These are phyloP conservation scores for Illadopsis cleaveri DNA, from an alignment of 2,113 vertebrate genomes.

Conservation along the genomic window DNA sequence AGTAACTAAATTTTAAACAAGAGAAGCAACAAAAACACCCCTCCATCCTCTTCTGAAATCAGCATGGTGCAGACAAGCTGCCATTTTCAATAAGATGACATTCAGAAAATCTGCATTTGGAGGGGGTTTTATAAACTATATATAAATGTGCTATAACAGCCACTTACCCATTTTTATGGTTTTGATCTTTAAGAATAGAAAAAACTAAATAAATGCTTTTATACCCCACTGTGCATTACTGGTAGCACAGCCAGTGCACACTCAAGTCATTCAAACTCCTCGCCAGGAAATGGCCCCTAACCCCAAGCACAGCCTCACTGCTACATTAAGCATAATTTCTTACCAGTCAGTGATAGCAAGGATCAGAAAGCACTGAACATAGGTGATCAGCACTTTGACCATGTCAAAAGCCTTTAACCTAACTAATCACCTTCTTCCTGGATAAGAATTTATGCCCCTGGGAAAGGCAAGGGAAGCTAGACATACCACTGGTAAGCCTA, in stretches of 20 bases:
- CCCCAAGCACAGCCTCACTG: background rate
- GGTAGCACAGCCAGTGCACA: background rate
- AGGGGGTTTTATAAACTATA: background rate
- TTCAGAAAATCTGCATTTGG: background rate
- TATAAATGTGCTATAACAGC: fast-evolving
- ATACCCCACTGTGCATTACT: background rate
- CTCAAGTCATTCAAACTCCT: background rate
- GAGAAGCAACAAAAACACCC: background rate
- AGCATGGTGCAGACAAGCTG: background rate
- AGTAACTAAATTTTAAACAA: background rate
- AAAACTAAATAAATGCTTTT: background rate
- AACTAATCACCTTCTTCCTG: background rate
- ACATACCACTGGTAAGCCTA: background rate
- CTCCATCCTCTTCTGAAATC: background rate
- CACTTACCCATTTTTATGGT: background rate
- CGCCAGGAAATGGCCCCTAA: fast-evolving
- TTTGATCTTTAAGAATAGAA: background rate
- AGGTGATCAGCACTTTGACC: background rate
- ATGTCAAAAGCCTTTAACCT: background rate
- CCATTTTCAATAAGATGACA: background rate
- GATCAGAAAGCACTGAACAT: background rate
- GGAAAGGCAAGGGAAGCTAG: background rate
- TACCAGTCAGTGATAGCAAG: background rate
- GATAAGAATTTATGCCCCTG: background rate
- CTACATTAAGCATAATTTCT: background rate